Evolutionary conservation across 2,113 vertebrate genomes (phyloP), one percentile per base, ranked within the genome.

Genomic region (Psophia crepitans): DNA sequence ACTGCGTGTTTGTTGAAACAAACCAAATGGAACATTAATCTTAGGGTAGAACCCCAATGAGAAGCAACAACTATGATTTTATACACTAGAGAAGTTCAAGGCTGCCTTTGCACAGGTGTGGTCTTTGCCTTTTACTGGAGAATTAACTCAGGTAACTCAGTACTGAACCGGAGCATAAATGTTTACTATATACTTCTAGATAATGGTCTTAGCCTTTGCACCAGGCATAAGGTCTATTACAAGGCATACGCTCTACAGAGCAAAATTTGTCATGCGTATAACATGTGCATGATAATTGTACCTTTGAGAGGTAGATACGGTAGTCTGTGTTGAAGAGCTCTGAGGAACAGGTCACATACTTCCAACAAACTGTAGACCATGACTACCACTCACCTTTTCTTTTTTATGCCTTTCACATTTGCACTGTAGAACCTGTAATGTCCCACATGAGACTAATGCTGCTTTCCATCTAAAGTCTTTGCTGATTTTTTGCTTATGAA

Each of bases 341-440:
- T 70, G 39, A 37, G 16, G 20, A 91, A 2, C 28, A 61, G 64
- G 14, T 27, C 48, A 48, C 43, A 19, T 35, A 14, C 7, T 76
- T 87, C 33, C 73, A 65, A 12, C 26, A 56, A 81, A 35, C 41
- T 49, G 26, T 8, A 73, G 56, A 35, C 18, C 10, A 15, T 37
- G 30, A 33, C 13, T 37, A 28, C 7, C 32, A 81, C 94, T 96
- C 58, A 96, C 94, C 89, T 57, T 92, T 54, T 90, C 94, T 87
- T 87, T 97, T 76, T 24, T 94, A 7, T 41, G 33, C 43, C 53
- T 77, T 85, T 91, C 89, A 73, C 95, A 97, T 71, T 71, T 97
- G 87, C 97, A 96, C 69, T 84, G 89, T 66, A 98, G 83, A 68
- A 96, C 44, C 27, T 70, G 49, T 56, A 96, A 35, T 7, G 96